phyloP scores from a whole-genome alignment of 2,113 vertebrate genomes.

The Cynopterus brachyotis region DNA sequence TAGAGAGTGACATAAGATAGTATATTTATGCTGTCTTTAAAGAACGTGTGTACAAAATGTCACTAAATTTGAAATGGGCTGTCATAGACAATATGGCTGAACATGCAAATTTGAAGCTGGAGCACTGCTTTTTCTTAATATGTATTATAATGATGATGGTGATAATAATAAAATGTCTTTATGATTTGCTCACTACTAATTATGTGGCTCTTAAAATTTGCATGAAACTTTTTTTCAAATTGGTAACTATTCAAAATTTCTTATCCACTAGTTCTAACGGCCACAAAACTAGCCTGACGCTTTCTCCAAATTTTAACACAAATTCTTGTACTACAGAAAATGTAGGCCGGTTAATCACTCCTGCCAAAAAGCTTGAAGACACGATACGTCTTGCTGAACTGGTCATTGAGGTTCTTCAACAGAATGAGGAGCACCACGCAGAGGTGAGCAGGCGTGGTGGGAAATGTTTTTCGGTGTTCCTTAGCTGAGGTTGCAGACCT shows the following conservation, averaged over 20 bases:
- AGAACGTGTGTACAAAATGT: constrained; percentile 81
- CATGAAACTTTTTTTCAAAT: constrained; percentile 82
- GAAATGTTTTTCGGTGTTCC: background rate
- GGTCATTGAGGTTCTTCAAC: constrained; percentile 99
- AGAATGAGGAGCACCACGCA: constrained; percentile 98
- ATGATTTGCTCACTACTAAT: constrained; percentile 87
- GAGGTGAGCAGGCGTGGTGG: constrained; percentile 89
- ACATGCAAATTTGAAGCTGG: constrained; percentile 82
- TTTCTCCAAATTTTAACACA: constrained; percentile 85
- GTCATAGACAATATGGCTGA: constrained; percentile 63
- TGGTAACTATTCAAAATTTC: constrained; percentile 77
- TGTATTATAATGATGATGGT: constrained; percentile 74
- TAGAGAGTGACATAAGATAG: background rate
- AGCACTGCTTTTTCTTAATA: constrained; percentile 86
- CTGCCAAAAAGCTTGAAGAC: constrained; percentile 99
- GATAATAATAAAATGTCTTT: constrained; percentile 84
- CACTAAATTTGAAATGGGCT: constrained; percentile 67
- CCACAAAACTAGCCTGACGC: constrained; percentile 73
- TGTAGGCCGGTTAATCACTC: constrained; percentile 97
- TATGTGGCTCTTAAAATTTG: constrained; percentile 87
- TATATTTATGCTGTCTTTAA: constrained; percentile 85
- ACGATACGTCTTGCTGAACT: constrained; percentile 96
- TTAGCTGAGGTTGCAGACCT: background rate
- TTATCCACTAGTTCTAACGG: constrained; percentile 80
- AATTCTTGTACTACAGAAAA: constrained; percentile 97